These are phyloP conservation scores for Apocheima hispidaria DNA, from an alignment of 2,888 invertebrate species.

Conservation along the genomic window DNA sequence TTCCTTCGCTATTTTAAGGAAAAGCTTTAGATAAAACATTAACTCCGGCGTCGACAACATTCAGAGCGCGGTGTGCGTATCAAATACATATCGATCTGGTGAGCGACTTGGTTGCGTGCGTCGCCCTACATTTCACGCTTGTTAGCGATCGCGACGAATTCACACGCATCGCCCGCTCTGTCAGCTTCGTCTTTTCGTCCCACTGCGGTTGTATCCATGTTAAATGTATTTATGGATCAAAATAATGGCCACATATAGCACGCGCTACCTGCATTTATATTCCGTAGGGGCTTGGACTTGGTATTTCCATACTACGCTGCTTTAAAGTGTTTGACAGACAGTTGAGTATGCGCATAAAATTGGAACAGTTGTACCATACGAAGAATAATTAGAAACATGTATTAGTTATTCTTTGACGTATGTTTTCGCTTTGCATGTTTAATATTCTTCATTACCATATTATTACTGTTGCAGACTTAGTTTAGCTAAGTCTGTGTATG, in stretches of 20 bases:
- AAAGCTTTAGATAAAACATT: conserved; percentile 62
- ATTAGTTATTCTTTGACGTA: not conserved
- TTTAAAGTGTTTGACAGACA: conserved; percentile 41
- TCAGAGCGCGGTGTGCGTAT: conserved; percentile 79
- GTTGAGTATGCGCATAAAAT: conserved; percentile 32
- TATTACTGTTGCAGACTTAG: conserved; percentile 8
- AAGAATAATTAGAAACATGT: not conserved
- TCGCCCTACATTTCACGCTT: conserved; percentile 78
- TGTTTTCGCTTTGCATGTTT: conserved; percentile 1
- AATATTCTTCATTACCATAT: conserved; percentile 14
- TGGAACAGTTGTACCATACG: conserved; percentile 10
- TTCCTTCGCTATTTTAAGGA: conserved; percentile 51
- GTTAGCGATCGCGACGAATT: conserved; percentile 66
- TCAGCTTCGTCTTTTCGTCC: conserved; percentile 51
- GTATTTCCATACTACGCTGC: conserved; percentile 50
- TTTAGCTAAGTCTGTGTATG: conserved; percentile 7
- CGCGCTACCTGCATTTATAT: conserved; percentile 49
- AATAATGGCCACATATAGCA: conserved; percentile 57
- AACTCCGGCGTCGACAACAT: conserved; percentile 72
- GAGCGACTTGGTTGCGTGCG: conserved; percentile 75
- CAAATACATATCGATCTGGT: conserved; percentile 80
- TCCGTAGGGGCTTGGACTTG: conserved; percentile 47
- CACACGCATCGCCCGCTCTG: conserved; percentile 52
- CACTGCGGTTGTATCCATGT: conserved; percentile 45
- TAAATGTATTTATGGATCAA: conserved; percentile 56